Base-by-base conservation (phyloP, 2,797 vertebrate species). In the Rousettus madagascariensis region DNA sequence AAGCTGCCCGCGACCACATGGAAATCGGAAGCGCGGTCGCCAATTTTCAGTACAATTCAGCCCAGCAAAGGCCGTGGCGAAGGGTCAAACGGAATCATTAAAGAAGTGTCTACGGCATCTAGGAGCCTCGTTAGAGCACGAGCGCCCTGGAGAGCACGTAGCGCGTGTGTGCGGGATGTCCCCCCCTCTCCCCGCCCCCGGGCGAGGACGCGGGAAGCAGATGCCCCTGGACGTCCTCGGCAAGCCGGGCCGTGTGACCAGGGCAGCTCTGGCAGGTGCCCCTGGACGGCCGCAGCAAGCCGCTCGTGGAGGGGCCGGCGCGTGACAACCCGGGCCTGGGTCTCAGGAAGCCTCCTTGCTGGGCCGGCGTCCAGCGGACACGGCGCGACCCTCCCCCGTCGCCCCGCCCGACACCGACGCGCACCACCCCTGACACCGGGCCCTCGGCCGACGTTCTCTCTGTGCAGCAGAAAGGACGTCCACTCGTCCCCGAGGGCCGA, bases 81-180 rank as follows among this genome's bases (percentile, higher is more conserved):
- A 97, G 93, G 95, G 92, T 95, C 90, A 92, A 97, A 96, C 91
- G 95, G 87, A 97, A 95, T 93, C 93, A 95, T 95, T 97, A 88
- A 55, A 96, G 80, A 95, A 86, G 88, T 89, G 96, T 86, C 90
- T 83, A 87, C 96, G 94, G 87, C 94, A 90, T 97, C 89, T 49
- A 85, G 78, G 83, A 94, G 93, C 80, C 97, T 97, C 94, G 96
- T 97, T 97, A 59, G 85, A 94, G 86, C 65, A 86, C 6, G 71
- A 96, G 94, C 92, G 59, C 93, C 95, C 94, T 95, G 75, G 94
- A 95, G 90, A 95, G 87, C 84, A 63, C 5, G n/a, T 33, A 43
- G 88, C 11, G 0, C 24, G 51, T 17, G 53, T 0, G 16, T 16
- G 55, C 46, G 8, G 57, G 51, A n/a, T 20, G 66, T 26, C 88